Conservation (phyloP, 2,113 vertebrate species). For the Oenanthe oenanthe region DNA sequence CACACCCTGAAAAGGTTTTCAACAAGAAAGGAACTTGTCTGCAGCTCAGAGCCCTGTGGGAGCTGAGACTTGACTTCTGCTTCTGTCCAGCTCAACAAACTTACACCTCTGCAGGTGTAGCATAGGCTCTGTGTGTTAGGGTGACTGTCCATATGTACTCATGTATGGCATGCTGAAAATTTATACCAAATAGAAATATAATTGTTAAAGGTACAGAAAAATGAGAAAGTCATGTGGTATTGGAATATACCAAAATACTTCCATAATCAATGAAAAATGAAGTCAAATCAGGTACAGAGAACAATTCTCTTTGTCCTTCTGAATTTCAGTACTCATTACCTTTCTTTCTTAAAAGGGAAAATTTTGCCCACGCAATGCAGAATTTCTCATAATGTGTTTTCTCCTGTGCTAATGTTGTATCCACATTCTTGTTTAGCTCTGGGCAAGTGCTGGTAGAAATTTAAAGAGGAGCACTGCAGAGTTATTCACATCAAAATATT, state of each 20-base stretch:
- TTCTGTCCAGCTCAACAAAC: accelerated
- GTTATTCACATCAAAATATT: not conserved
- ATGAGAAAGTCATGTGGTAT: not conserved
- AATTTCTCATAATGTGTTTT: not conserved
- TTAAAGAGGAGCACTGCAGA: not conserved
- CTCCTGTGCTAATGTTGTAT: not conserved
- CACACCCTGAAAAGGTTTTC: not conserved
- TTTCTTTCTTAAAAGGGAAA: not conserved
- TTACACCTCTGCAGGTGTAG: not conserved
- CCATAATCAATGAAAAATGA: not conserved
- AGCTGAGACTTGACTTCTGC: not conserved
- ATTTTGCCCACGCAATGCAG: not conserved
- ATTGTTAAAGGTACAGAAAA: not conserved
- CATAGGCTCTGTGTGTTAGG: not conserved
- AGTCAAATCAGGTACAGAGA: not conserved
- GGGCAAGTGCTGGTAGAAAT: not conserved
- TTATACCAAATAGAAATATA: not conserved
- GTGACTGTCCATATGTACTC: not conserved
- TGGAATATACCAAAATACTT: not conserved
- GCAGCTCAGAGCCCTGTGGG: not conserved
- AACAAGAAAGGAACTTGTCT: not conserved
- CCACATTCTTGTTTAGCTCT: not conserved
- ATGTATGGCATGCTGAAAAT: not conserved
- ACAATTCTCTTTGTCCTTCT: not conserved
- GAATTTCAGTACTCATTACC: not conserved